Evolutionary conservation across 2,113 vertebrate species (phyloP).

Genomic region (Anolis carolinensis): DNA sequence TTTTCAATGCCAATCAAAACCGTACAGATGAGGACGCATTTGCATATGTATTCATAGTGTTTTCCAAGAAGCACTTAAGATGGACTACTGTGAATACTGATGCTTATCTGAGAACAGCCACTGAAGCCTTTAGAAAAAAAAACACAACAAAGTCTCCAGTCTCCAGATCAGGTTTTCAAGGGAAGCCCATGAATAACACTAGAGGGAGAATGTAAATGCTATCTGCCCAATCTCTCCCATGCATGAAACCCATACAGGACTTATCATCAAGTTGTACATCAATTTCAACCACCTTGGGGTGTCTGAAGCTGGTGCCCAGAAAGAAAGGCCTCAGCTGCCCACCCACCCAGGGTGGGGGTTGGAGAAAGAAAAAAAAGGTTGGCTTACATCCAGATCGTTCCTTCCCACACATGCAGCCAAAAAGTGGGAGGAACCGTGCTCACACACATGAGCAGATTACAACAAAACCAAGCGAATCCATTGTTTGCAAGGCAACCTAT

Average conservation of each 20-base stretch:
- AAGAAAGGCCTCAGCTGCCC: not conserved
- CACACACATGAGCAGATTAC: constrained; percentile 21
- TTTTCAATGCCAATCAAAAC: constrained; percentile 51
- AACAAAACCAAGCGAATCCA: not conserved
- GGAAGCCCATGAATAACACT: constrained; percentile 31
- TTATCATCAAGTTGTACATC: not conserved
- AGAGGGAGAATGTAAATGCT: not conserved
- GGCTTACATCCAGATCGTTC: not conserved
- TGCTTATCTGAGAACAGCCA: constrained; percentile 57
- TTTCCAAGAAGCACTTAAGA: constrained; percentile 58
- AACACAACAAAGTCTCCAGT: constrained; percentile 23
- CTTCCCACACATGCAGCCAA: not conserved
- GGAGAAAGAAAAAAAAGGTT: not conserved
- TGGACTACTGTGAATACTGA: constrained; percentile 57
- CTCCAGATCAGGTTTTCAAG: constrained; percentile 41
- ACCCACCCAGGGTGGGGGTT: not conserved
- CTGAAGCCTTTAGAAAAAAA: constrained; percentile 30
- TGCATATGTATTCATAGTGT: constrained; percentile 60
- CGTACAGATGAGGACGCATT: constrained; percentile 38
- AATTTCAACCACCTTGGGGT: not conserved
- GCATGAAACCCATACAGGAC: constrained; percentile 4
- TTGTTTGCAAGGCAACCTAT: constrained; percentile 2
- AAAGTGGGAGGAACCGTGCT: not conserved
- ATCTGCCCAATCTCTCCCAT: constrained; percentile 22
- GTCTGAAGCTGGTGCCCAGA: not conserved